These are phyloP conservation scores for Pteria penguin DNA, from an alignment of 2,888 invertebrate genomes.

Conservation along the genomic window DNA sequence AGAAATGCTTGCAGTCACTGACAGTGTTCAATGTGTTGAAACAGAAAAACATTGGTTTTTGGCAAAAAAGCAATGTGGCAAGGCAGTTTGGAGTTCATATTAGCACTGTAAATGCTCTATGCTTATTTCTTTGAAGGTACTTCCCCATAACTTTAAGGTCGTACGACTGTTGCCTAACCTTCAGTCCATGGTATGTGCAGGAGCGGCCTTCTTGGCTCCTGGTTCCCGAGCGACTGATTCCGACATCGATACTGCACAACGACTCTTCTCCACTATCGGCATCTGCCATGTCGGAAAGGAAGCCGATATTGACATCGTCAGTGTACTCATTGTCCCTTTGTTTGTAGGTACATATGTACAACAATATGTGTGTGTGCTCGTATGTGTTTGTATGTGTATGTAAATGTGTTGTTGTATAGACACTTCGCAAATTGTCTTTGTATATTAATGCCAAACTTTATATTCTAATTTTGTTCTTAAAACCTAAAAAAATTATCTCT, in stretches of 20 bases:
- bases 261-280: constrained; percentile 86
- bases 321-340: constrained; percentile 93
- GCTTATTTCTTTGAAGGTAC: constrained; percentile 57
- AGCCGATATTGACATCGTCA: constrained; percentile 88
- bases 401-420: too few relatives aligned
- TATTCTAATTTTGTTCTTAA: too few relatives aligned
- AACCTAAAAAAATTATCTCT: too few relatives aligned
- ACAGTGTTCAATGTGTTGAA: too few relatives aligned
- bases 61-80: not conserved
- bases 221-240: constrained; percentile 84
- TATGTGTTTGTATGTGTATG: too few relatives aligned
- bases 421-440: too few relatives aligned
- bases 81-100: not conserved
- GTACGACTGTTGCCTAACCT: constrained; percentile 96
- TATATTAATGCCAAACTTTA: too few relatives aligned
- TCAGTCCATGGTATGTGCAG: constrained; percentile 89
- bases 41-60: not conserved
- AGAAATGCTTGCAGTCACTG: too few relatives aligned
- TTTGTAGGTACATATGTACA: constrained; percentile 84
- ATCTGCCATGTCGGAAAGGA: constrained; percentile 91
- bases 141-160: constrained; percentile 84
- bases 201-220: constrained; percentile 89
- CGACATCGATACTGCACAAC: constrained; percentile 70
- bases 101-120: not conserved
- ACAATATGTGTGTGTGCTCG: not conserved